These are phyloP conservation scores for Malurus splendens DNA, from an alignment of 2,797 vertebrate genomes.

Conservation along the genomic window DNA sequence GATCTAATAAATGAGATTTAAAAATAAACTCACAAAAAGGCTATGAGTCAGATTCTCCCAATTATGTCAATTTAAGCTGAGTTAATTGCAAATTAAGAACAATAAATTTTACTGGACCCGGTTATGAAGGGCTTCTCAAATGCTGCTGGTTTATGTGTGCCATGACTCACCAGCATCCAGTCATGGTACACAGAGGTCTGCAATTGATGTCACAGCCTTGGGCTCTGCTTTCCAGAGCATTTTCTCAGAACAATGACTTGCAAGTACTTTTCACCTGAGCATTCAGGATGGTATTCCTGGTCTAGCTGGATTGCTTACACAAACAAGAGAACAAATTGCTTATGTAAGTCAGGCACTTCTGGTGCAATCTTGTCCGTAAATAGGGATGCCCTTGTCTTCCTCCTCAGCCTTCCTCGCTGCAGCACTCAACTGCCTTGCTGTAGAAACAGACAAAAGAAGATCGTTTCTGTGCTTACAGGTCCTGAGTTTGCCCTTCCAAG, in stretches of 20 bases:
- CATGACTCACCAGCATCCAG: background rate
- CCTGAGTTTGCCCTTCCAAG: background rate
- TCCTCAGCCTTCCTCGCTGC: background rate
- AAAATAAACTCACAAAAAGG: background rate
- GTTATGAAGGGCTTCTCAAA: background rate
- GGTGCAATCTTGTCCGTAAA: background rate
- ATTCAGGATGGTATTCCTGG: background rate
- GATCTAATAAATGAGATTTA: background rate
- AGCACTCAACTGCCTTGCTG: background rate
- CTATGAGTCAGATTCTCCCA: background rate
- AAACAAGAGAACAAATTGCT: conserved; percentile 2
- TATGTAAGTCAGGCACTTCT: background rate
- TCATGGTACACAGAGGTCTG: background rate
- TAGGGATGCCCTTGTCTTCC: conserved; percentile 3
- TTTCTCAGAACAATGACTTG: conserved; percentile 13
- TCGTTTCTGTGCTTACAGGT: background rate
- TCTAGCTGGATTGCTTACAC: conserved; percentile 8
- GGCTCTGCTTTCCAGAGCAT: background rate
- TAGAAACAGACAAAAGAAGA: background rate
- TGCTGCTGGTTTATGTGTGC: background rate
- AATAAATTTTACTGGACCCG: background rate
- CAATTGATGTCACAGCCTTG: background rate
- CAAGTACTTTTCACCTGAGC: conserved; percentile 14
- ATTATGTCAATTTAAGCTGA: background rate
- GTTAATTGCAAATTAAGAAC: background rate